Evolutionary conservation across 2,888 invertebrate genomes (phyloP).

Genomic region (Heteromurus nitidus): DNA sequence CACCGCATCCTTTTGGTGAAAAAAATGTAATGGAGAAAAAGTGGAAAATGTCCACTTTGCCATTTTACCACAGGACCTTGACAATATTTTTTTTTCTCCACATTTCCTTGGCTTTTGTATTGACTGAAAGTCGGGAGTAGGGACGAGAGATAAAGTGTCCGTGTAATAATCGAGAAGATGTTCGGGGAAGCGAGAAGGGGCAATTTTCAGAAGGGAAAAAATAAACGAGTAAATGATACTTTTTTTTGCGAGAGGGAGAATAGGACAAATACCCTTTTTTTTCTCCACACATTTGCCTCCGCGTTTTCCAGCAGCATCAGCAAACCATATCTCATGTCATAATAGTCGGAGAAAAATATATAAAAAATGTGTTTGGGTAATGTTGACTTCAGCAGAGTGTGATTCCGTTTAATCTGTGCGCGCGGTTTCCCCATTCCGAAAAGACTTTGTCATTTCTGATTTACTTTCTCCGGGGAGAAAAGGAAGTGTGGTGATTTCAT

Average conservation of each 20-base stretch:
- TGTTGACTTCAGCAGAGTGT: neutral
- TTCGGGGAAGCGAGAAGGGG: neutral
- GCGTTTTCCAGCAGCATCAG: neutral
- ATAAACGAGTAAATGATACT: neutral
- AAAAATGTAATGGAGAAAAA: neutral
- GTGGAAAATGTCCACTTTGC: neutral
- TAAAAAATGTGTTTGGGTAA: neutral
- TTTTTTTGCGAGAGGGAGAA: neutral
- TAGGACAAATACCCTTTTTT: neutral
- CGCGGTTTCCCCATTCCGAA: too few relatives aligned
- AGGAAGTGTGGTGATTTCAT: too few relatives aligned
- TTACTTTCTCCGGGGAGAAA: neutral
- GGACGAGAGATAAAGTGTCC: neutral
- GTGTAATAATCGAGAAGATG: neutral
- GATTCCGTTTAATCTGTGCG: slow-evolving; percentile 2
- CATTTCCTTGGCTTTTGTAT: neutral
- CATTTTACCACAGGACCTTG: neutral
- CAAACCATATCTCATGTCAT: too few relatives aligned
- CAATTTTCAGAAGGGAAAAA: neutral
- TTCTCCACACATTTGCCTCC: neutral
- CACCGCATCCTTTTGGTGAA: neutral
- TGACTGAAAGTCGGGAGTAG: neutral
- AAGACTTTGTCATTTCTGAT: slow-evolving; percentile 11
- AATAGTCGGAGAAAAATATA: too few relatives aligned
- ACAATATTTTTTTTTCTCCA: neutral